Conservation (phyloP, 2,113 vertebrate genomes). For the Carassius carassius region DNA sequence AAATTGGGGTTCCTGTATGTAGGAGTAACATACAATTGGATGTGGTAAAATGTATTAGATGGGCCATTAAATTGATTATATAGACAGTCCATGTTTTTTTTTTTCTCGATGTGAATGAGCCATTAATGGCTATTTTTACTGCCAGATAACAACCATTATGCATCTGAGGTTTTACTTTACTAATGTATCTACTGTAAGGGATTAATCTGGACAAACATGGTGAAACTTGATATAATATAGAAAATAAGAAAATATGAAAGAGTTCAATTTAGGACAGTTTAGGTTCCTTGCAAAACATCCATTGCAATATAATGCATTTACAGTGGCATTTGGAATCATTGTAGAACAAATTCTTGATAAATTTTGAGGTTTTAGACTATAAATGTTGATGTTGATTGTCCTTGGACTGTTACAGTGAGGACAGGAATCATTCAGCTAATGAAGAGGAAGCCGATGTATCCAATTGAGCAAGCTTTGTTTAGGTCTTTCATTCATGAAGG, state of each 20-base stretch:
- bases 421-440: not conserved
- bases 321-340: not conserved
- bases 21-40: not conserved
- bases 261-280: no score
- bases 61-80: not conserved
- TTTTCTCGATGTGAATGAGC: not conserved
- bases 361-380: not conserved
- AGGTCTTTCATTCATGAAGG: not conserved
- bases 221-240: no score
- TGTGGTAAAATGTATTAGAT: not conserved
- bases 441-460: not conserved
- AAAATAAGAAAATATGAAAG: no score
- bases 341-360: not conserved
- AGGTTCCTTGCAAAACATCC: no score
- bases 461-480: slow-evolving; percentile 11
- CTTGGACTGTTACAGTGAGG: not conserved
- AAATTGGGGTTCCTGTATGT: not conserved
- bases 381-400: not conserved
- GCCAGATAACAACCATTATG: not conserved
- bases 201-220: not conserved
- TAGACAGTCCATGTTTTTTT: not conserved
- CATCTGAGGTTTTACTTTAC: not conserved
- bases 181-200: not conserved
- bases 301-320: not conserved
- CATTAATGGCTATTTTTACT: not conserved